Evolutionary conservation across 2,888 invertebrate genomes (phyloP).

Genomic region (Mamestra brassicae): DNA sequence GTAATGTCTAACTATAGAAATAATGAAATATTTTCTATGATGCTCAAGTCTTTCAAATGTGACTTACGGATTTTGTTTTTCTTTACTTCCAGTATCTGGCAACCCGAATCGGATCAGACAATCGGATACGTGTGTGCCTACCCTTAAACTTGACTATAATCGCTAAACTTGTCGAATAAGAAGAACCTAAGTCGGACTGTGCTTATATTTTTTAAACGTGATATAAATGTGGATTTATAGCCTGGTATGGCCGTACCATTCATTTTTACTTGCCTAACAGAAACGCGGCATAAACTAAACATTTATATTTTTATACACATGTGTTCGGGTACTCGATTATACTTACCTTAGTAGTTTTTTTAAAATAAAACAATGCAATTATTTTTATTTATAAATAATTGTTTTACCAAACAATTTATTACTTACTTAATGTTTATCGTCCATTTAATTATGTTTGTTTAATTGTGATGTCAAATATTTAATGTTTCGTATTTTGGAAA

Average conservation of each 20-base stretch:
- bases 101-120: no score
- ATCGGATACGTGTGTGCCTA: no score
- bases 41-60: no score
- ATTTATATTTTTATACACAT: slow-evolving; percentile 53
- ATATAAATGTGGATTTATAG: no score
- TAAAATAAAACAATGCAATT: slow-evolving; percentile 60
- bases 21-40: no score
- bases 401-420: slow-evolving; percentile 43
- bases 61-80: no score
- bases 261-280: slow-evolving; percentile 8
- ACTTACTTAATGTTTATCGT: slow-evolving; percentile 66
- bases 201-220: no score
- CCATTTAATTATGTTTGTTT: slow-evolving; percentile 50
- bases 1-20: no score
- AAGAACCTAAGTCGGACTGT: background rate
- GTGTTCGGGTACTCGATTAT: slow-evolving; percentile 63
- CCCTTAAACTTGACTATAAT: no score
- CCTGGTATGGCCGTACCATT: no score
- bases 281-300: background rate
- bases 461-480: slow-evolving; percentile 48
- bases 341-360: slow-evolving; percentile 54
- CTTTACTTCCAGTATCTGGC: no score
- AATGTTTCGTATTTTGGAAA: slow-evolving; percentile 46
- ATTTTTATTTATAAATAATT: slow-evolving; percentile 47
- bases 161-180: no score